These are phyloP conservation scores for Mactra quadrangularis DNA, from an alignment of 1,140 invertebrate species.

Conservation along the genomic window DNA sequence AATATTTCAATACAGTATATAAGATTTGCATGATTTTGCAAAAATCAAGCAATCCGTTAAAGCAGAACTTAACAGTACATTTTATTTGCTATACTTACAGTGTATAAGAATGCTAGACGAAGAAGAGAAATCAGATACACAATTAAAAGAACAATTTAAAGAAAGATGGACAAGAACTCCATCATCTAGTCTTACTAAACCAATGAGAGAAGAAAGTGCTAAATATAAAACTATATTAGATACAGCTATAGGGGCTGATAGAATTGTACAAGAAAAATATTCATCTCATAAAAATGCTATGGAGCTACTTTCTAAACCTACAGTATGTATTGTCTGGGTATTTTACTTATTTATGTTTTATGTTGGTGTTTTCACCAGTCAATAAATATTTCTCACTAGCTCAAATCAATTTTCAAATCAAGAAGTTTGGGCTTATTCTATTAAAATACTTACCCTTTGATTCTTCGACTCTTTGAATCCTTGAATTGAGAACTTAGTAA, in stretches of 20 bases:
- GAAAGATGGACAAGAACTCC: conserved; percentile 94
- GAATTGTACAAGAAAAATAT: conserved; percentile 94
- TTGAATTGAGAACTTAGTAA: no score
- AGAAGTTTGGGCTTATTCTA: no score
- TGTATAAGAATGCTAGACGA: conserved; percentile 89
- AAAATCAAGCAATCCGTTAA: no score
- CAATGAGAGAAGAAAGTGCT: conserved; percentile 89
- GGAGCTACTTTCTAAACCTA: conserved; percentile 91
- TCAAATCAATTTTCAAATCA: no score
- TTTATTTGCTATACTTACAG: conserved; percentile 53
- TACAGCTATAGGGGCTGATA: conserved; percentile 93
- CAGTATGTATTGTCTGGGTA: conserved; percentile 83
- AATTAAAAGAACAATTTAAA: conserved; percentile 95
- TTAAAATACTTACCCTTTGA: no score
- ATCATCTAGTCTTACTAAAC: conserved; percentile 94
- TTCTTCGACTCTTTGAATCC: no score
- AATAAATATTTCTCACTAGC: no score
- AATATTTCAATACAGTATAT: no score
- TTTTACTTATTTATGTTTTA: no score
- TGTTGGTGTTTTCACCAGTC: no score
- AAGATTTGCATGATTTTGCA: no score
- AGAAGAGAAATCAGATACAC: conserved; percentile 95
- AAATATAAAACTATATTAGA: conserved; percentile 96
- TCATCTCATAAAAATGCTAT: conserved; percentile 91
- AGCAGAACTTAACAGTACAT: no score